Evolutionary conservation across 2,797 vertebrate genomes (phyloP), one percentile per base, ranked within the genome.

Genomic region (Echiichthys vipera): DNA sequence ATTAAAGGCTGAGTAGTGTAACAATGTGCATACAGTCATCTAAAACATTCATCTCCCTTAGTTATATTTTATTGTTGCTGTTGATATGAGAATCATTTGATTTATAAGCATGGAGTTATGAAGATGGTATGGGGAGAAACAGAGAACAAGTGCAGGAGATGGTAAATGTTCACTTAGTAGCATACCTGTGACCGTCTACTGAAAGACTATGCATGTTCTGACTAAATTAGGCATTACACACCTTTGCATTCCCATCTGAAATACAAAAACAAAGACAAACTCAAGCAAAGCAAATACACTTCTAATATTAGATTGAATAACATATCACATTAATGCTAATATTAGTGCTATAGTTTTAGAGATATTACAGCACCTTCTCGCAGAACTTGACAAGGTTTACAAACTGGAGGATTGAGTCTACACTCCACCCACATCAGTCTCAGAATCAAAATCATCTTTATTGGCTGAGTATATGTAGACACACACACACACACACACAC

Each of bases 361-460:
- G 27, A 20, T 10, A 32, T 46, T 27, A 7, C 29, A 39, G n/a
- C 15, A 32, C 10, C 15, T 8, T 36, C 32, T 39, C 5, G 51
- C 29, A 46, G 46, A 59, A 74, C 59, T 36, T 29, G 25, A 22
- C 25, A 49, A 25, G 7, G 50, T 37, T 47, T n/a, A n/a, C n/a
- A 39, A 55, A 11, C 24, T 37, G 22, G 20, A 49, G 59, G 70
- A 69, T 70, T 80, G 54, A 54, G 20, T 67, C 20, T 66, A 43
- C 2, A 36, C 18, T 62, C 36, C 51, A 54, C 14, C 22, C 40
- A 59, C 47, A 17, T 59, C 34, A 63, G 46, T 46, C 47, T n/a
- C n/a, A n/a, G n/a, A n/a, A n/a, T n/a, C n/a, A n/a, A n/a, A n/a
- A n/a, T n/a, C n/a, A n/a, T n/a, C n/a, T n/a, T n/a, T n/a, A n/a